phyloP scores from a whole-genome alignment of 2,113 vertebrate species.

The Gymnogyps californianus region DNA sequence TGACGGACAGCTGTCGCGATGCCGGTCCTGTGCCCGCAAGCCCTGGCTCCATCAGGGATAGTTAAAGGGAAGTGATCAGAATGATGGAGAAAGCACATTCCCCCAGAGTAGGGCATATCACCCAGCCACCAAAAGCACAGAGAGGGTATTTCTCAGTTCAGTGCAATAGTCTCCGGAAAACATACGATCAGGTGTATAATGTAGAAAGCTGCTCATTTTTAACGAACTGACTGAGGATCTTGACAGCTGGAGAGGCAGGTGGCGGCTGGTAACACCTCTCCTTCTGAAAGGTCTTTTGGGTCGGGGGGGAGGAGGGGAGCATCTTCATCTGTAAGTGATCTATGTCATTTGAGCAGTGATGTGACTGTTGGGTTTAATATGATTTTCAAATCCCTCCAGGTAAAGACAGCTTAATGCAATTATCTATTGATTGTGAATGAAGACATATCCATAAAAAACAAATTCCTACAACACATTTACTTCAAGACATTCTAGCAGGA shows the following conservation, averaged over 20 bases:
- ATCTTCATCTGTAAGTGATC: background rate
- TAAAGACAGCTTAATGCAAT: background rate
- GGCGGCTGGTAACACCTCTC: background rate
- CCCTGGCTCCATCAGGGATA: accelerated
- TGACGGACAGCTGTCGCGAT: background rate
- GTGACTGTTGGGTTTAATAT: background rate
- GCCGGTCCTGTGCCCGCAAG: background rate
- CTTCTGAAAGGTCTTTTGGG: background rate
- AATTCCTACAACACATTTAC: background rate
- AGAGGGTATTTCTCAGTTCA: background rate
- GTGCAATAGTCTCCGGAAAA: background rate
- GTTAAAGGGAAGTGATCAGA: background rate
- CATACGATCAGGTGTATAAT: background rate
- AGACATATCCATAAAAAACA: background rate
- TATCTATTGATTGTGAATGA: background rate
- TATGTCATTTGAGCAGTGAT: background rate
- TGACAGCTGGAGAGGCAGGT: conserved; percentile 4
- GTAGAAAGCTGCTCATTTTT: background rate
- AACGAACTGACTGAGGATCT: background rate
- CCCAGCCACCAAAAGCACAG: background rate
- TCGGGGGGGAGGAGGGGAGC: background rate
- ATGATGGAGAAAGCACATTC: background rate
- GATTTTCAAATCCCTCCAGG: background rate
- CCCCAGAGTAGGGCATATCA: background rate
- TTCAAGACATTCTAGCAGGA: background rate